Conservation (phyloP, 2,888 invertebrate genomes). For the Trachelus tabidus region DNA sequence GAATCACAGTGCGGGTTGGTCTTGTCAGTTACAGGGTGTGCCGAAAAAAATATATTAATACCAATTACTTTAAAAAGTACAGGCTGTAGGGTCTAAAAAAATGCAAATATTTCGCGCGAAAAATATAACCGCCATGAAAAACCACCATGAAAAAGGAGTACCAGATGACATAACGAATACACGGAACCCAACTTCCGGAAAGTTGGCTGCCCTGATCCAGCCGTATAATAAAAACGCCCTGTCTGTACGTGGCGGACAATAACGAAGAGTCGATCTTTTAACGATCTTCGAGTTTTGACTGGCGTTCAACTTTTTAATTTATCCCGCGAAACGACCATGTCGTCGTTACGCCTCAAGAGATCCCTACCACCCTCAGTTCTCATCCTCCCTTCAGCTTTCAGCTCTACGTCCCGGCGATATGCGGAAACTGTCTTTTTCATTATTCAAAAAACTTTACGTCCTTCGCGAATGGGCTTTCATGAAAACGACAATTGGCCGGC, state of each 20-base stretch:
- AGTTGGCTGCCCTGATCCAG: not conserved
- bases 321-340: not conserved
- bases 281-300: conserved; percentile 40
- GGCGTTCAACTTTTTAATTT: not conserved
- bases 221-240: not conserved
- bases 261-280: conserved; percentile 44
- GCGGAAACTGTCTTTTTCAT: not conserved
- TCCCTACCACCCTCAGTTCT: not conserved
- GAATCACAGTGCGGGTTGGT: not conserved
- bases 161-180: not conserved
- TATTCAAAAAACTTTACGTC: not conserved
- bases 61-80: not conserved
- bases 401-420: not conserved
- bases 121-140: not conserved
- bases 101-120: not conserved
- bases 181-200: not conserved
- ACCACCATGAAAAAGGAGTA: not conserved
- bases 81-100: not conserved
- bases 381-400: not conserved
- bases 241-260: not conserved
- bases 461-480: not conserved
- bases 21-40: not conserved
- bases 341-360: not conserved
- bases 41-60: not conserved
- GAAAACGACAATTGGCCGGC: not conserved